Conservation (phyloP, 2,113 vertebrate genomes). For the Neodon shergylaensis region DNA sequence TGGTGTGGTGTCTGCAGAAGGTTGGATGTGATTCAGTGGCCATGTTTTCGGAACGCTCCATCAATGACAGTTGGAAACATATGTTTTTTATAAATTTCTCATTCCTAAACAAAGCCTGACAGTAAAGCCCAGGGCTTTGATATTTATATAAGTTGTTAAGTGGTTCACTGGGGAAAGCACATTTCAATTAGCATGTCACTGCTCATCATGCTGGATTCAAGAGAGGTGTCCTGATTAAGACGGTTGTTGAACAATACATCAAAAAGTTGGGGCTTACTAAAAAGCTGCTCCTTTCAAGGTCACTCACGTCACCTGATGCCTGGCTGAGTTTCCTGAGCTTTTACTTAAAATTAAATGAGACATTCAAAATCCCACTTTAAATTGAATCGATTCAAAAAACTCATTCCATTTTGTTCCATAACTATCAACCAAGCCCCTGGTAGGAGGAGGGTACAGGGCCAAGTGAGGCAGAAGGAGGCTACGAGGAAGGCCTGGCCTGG, state of each 20-base stretch:
- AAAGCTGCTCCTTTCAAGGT: slow-evolving; percentile 65
- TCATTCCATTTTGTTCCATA: slow-evolving; percentile 23
- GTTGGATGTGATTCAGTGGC: slow-evolving; percentile 83
- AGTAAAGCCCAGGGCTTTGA: slow-evolving; percentile 88
- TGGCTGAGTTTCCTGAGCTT: slow-evolving; percentile 60
- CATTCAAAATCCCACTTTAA: slow-evolving; percentile 73
- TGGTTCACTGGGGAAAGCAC: slow-evolving; percentile 89
- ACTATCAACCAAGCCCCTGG: neutral
- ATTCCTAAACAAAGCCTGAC: slow-evolving; percentile 89
- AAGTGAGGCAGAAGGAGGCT: neutral
- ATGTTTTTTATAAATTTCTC: slow-evolving; percentile 93
- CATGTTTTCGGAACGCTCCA: slow-evolving; percentile 84
- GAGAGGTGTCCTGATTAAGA: slow-evolving; percentile 73
- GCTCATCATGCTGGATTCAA: slow-evolving; percentile 81
- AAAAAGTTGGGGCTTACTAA: slow-evolving; percentile 72
- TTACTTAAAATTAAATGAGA: slow-evolving; percentile 77
- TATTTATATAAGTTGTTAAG: slow-evolving; percentile 90
- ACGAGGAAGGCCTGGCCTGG: neutral
- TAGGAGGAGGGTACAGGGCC: neutral
- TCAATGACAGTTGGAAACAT: slow-evolving; percentile 91
- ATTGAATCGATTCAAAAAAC: slow-evolving; percentile 23
- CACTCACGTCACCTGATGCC: slow-evolving; percentile 58
- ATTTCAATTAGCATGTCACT: slow-evolving; percentile 93
- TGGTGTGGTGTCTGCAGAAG: slow-evolving; percentile 77
- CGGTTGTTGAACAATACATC: slow-evolving; percentile 66